Conservation (phyloP, 1,140 invertebrate species). For the Ceratosolen fusciceps region DNA sequence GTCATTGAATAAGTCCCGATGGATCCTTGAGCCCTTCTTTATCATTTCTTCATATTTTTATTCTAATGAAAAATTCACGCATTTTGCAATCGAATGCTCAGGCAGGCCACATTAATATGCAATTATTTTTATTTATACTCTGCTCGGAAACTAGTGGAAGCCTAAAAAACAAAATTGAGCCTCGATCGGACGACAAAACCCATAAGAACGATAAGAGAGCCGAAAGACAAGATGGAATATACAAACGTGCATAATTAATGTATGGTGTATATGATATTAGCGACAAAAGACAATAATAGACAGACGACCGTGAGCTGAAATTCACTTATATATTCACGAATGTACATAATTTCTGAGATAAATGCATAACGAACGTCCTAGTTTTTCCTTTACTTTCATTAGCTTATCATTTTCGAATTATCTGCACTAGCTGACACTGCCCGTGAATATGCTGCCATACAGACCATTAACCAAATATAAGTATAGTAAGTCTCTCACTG, state of each 20-base stretch:
- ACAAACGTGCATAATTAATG: too few species aligned
- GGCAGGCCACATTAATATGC: slow-evolving; percentile 45
- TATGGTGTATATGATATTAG: neutral
- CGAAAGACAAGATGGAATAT: neutral
- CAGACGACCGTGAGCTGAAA: neutral
- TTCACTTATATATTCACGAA: neutral
- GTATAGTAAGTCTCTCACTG: slow-evolving; percentile 36
- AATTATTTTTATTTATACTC: slow-evolving; percentile 39
- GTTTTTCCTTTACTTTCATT: slow-evolving; percentile 33
- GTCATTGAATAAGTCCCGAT: neutral
- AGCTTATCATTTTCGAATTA: slow-evolving; percentile 37
- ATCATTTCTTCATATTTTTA: slow-evolving; percentile 8
- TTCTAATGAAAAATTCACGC: slow-evolving; percentile 2
- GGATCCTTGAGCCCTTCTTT: slow-evolving; percentile 10
- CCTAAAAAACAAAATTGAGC: neutral
- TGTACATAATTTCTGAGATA: neutral
- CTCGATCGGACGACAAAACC: neutral
- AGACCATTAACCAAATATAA: slow-evolving; percentile 46
- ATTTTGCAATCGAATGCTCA: slow-evolving; percentile 34
- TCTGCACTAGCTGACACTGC: slow-evolving; percentile 48
- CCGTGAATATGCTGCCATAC: slow-evolving; percentile 52
- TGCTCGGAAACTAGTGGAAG: neutral
- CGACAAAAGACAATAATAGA: neutral
- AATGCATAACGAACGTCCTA: neutral
- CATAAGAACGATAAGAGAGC: too few species aligned